Conservation (phyloP, 2,888 invertebrate species). For the Steinernema hermaphroditum region DNA sequence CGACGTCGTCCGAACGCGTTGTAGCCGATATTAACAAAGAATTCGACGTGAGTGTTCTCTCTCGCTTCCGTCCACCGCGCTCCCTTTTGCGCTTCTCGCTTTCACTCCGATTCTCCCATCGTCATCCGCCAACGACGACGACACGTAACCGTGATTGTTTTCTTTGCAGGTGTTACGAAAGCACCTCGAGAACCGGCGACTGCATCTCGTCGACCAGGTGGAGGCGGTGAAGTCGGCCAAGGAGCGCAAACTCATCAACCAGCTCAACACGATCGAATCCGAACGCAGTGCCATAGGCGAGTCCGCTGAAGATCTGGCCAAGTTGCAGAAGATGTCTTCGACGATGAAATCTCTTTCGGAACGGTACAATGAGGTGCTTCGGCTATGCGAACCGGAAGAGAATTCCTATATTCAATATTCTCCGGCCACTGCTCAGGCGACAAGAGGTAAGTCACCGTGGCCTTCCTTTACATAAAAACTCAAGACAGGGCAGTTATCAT, state of each 20-base stretch:
- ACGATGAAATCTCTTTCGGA: not conserved
- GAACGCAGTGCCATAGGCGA: not conserved
- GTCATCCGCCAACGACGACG: not conserved
- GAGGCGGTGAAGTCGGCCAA: conserved; percentile 6
- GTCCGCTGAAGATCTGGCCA: not conserved
- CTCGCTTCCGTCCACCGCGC: not conserved
- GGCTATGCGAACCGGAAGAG: conserved; percentile 11
- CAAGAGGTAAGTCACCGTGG: conserved; percentile 10
- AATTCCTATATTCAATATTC: not conserved
- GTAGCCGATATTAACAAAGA: conserved; percentile 23
- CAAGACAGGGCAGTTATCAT: too few species aligned
- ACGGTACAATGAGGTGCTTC: not conserved
- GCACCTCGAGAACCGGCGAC: conserved; percentile 3
- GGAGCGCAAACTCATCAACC: conserved; percentile 1
- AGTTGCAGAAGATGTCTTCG: conserved; percentile 12
- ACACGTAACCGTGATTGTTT: not conserved
- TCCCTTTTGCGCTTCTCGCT: not conserved
- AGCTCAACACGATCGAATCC: not conserved
- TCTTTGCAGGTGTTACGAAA: conserved; percentile 1
- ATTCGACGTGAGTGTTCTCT: conserved; percentile 23
- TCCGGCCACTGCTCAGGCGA: not conserved
- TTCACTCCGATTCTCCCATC: not conserved
- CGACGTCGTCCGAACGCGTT: conserved; percentile 14
- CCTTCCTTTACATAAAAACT: too few species aligned
- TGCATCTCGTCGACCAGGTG: not conserved